Evolutionary conservation across 2,888 invertebrate genomes (phyloP).

Genomic region (Eristalis pertinax): DNA sequence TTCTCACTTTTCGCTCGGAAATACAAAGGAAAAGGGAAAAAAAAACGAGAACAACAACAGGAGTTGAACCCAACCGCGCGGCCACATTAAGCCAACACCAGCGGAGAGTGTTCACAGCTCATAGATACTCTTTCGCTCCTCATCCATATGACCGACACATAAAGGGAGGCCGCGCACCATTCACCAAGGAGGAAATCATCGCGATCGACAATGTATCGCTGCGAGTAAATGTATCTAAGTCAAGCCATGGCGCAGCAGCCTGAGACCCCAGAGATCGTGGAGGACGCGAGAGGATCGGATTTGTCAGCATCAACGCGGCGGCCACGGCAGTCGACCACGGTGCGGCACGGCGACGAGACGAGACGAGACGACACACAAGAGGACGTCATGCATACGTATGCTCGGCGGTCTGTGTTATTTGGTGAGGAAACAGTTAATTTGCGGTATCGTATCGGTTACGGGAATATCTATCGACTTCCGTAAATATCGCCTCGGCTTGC

Average conservation of each 20-base stretch:
- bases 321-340: constrained; percentile 10
- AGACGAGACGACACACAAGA: neutral
- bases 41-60: neutral
- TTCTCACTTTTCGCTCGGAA: constrained; percentile 53
- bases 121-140: constrained; percentile 63
- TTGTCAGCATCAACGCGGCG: constrained; percentile 56
- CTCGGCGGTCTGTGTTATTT: constrained; percentile 54
- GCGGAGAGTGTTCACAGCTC: constrained; percentile 55
- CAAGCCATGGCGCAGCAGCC: constrained; percentile 2
- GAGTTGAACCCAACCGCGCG: neutral
- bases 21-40: constrained; percentile 2
- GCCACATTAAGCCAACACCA: constrained; percentile 50
- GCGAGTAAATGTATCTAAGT: constrained; percentile 21
- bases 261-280: neutral
- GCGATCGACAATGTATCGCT: constrained; percentile 64
- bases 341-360: constrained; percentile 28
- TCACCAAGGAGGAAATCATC: constrained; percentile 69
- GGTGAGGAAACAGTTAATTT: constrained; percentile 73
- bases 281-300: constrained; percentile 46
- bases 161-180: constrained; percentile 70
- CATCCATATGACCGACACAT: constrained; percentile 72
- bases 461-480: constrained; percentile 73
- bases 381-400: constrained; percentile 46
- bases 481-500: constrained; percentile 69
- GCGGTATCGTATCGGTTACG: constrained; percentile 73